Conservation (phyloP, 2,797 vertebrate species). For the Heteromormyrus szaboi region DNA sequence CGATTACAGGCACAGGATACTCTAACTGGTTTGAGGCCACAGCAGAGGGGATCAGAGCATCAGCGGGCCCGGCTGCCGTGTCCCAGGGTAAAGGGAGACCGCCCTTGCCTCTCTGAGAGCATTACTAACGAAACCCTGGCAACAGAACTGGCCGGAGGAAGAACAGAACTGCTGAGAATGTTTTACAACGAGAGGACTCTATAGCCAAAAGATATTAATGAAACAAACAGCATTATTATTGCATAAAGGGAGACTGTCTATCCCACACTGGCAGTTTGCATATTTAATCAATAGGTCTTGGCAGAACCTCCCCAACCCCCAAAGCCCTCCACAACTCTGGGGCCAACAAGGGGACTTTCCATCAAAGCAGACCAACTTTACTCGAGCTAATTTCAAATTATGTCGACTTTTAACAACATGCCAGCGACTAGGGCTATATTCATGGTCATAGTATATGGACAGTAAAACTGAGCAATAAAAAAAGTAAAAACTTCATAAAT, state of each 20-base stretch:
- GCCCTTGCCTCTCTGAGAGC: neutral
- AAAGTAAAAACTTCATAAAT: neutral
- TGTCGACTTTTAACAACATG: neutral
- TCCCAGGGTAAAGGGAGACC: neutral
- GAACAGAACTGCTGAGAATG: neutral
- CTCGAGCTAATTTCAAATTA: neutral
- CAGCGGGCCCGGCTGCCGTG: neutral
- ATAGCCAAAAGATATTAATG: neutral
- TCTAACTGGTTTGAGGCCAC: neutral
- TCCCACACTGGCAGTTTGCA: neutral
- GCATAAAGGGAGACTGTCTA: neutral
- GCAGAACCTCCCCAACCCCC: neutral
- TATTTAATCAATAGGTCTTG: neutral
- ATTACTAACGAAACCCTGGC: neutral
- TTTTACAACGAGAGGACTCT: neutral
- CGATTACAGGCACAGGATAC: neutral
- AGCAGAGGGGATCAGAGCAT: neutral
- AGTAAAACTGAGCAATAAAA: neutral
- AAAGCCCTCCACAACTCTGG: neutral
- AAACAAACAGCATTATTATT: neutral
- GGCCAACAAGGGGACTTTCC: neutral
- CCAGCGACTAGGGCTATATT: neutral
- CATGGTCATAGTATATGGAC: neutral
- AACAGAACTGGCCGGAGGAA: neutral
- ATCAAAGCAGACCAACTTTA: neutral